A percentile compares a stretch with the other conserved stretches of the same genome.
Evolutionary conservation across 2,797 vertebrate genomes (phyloP).

Genomic region (Falco naumanni): DNA sequence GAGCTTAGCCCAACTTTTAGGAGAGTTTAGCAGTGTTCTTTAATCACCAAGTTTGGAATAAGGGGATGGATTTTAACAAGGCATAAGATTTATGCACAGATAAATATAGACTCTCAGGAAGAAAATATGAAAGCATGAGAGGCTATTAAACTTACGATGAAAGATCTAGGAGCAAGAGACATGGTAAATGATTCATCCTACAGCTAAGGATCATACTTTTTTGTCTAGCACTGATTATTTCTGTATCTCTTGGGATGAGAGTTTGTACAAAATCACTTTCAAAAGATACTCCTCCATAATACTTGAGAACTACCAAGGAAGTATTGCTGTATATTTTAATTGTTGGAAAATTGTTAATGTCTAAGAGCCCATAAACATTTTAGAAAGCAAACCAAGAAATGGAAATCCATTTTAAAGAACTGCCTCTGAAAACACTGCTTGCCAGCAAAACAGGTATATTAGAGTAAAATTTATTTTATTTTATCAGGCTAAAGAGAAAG

Average conservation of each 20-base stretch:
- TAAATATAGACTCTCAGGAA: slow-evolving; percentile 33
- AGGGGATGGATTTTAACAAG: slow-evolving; percentile 12
- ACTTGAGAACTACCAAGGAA: background rate
- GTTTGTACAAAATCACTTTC: background rate
- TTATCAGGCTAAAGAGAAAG: background rate
- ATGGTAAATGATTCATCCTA: slow-evolving; percentile 10
- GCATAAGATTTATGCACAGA: background rate
- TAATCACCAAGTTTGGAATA: background rate
- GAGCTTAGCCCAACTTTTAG: background rate
- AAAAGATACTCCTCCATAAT: background rate
- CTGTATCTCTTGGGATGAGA: background rate
- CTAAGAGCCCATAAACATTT: background rate
- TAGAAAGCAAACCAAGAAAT: background rate
- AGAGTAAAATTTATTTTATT: background rate
- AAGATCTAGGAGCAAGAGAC: slow-evolving; percentile 10
- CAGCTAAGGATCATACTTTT: slow-evolving; percentile 1
- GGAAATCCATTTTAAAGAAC: background rate
- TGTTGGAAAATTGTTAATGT: background rate
- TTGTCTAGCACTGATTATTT: slow-evolving; percentile 7
- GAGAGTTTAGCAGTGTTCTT: background rate
- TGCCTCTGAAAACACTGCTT: background rate
- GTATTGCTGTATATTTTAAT: background rate
- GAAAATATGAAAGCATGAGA: background rate
- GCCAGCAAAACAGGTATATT: background rate
- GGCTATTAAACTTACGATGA: slow-evolving; percentile 7